Base-by-base conservation (phyloP, 64 coral and sea anemone species). In the Catalaphyllia jardinei region DNA sequence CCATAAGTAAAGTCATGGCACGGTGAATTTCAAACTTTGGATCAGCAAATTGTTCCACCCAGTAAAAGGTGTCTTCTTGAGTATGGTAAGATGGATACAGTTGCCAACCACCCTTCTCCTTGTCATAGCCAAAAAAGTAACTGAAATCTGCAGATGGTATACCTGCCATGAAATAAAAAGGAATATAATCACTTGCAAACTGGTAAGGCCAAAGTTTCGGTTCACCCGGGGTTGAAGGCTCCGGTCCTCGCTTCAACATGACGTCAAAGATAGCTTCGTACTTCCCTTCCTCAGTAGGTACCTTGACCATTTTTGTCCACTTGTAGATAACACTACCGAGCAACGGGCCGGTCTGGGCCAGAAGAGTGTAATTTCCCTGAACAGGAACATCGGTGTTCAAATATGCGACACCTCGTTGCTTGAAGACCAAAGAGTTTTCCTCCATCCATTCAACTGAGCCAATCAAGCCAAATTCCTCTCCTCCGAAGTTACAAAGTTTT, bases 311-410 rank as follows among this genome's bases (percentile, higher is more conserved):
- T 64, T 87, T 92, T 28, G 38, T 67, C 73, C 86, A 74, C 22
- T 86, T 92, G 49, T 87, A 75, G 71, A 92, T 92, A 60, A 87
- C 13, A 31, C 87, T 76, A 15, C 20, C 28, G 3, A 92, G 74
- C 9, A 92, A 60, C 24, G 90, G 90, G 14, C 25, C 55, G 29
- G 90, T 54, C 24, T 92, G 90, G 2, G 83, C 83, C 6, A 77
- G 27, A n/a, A 92, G 86, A 15, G 60, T 51, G 38, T 71, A 73
- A 29, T 71, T 79, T 35, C 90, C 90, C 31, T 76, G 73, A 29
- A 92, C 90, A 33, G 90, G 82, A 19, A 92, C 83, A 87, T 92
- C 90, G 10, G 90, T 92, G 62, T 92, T 92, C 20, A 92, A 57
- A 25, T 92, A 92, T 2, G 83, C 83, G 7, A 92, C 83, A 7